phyloP scores from a whole-genome alignment of 2,888 invertebrate genomes.

The Synergus umbraculus region DNA sequence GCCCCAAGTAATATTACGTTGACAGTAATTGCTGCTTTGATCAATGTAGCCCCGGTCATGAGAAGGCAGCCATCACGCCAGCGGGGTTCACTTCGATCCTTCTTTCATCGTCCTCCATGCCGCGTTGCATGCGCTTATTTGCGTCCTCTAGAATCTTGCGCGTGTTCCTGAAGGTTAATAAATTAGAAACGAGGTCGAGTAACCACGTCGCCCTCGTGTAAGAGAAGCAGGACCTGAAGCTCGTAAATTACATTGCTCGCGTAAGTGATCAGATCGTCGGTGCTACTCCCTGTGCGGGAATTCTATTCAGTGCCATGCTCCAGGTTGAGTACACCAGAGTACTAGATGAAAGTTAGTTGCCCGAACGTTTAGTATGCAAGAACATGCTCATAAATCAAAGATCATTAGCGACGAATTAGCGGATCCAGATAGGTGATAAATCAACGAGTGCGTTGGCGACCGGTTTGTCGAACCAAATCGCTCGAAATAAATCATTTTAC shows the following conservation, averaged over 20 bases:
- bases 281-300: not conserved
- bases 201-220: not conserved
- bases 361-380: slow-evolving; percentile 22
- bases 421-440: slow-evolving; percentile 16
- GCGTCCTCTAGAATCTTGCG: not conserved
- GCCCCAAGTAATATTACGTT: slow-evolving; percentile 74
- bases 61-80: slow-evolving; percentile 68
- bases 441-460: slow-evolving; percentile 24
- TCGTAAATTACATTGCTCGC: slow-evolving; percentile 2
- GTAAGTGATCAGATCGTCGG: slow-evolving; percentile 5
- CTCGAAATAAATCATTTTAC: not conserved
- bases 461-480: not conserved
- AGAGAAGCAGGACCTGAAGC: not conserved
- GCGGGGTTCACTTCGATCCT: slow-evolving; percentile 60
- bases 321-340: not conserved
- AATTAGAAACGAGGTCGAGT: slow-evolving; percentile 12
- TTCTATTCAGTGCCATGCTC: not conserved
- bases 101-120: slow-evolving; percentile 39
- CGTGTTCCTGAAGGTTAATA: slow-evolving; percentile 12
- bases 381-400: slow-evolving; percentile 23
- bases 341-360: slow-evolving; percentile 13
- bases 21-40: slow-evolving; percentile 76
- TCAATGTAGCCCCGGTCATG: slow-evolving; percentile 71
- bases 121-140: not conserved
- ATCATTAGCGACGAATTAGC: slow-evolving; percentile 37